A percentile compares a stretch with the other conserved stretches of the same genome.
phyloP scores from a whole-genome alignment of 2,888 invertebrate species.

The Dichetophora obliterata region DNA sequence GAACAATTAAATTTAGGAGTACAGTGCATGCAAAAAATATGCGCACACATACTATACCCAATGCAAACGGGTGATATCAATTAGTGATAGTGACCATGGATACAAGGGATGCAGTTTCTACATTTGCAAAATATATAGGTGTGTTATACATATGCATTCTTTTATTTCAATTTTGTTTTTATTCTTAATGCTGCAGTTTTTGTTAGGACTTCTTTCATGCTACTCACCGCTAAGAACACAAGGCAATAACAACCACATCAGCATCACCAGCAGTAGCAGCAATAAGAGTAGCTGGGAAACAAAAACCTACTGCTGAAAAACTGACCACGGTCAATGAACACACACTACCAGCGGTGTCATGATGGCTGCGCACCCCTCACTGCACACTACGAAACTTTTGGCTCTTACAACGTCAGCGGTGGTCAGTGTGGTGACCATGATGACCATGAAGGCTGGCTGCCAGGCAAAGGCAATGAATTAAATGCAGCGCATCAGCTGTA shows the following conservation, averaged over 20 bases:
- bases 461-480: conserved; percentile 2
- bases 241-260: background rate
- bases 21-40: too few relatives aligned
- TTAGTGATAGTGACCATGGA: background rate
- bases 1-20: too few relatives aligned
- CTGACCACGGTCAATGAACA: conserved; percentile 9
- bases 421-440: too few relatives aligned
- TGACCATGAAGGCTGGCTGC: too few relatives aligned
- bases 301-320: background rate
- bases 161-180: background rate
- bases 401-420: background rate
- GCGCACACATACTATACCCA: background rate
- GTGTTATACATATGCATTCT: background rate
- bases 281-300: background rate
- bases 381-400: background rate
- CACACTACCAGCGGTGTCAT: background rate
- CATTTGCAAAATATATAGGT: background rate
- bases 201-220: background rate
- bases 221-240: background rate
- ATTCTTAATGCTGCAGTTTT: background rate
- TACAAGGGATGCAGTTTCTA: background rate
- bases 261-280: background rate
- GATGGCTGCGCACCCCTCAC: background rate
- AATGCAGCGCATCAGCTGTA: conserved; percentile 8
- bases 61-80: conserved; percentile 2